Evolutionary conservation across 2,797 vertebrate genomes (phyloP), one percentile per base, ranked within the genome.

Genomic region (Arremon aurantiirostris): DNA sequence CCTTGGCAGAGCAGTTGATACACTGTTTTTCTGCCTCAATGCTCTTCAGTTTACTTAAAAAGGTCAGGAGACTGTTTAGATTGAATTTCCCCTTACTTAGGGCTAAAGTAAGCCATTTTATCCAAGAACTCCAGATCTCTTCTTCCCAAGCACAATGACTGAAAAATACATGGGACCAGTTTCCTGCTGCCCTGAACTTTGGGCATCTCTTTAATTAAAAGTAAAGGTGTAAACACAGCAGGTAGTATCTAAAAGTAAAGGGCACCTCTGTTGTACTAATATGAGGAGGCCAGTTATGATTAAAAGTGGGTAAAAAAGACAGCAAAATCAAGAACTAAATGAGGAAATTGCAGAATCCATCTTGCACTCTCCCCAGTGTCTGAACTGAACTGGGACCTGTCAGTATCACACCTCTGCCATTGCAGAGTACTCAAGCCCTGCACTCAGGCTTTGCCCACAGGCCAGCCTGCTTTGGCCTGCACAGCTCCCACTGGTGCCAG

Each of bases 401-500:
- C 30, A 42, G 17, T 30, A 8, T 13, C 14, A 28, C 3, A 30
- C 28, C 30, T 89, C 52, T 69, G 27, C 37, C 42, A 11, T 2
- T 0, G 0, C 2, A 19, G 34, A 5, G 32, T 11, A 3, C 49
- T 24, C 1, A 0, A 52, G 22, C 35, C 37, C 55, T 70, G 20
- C 9, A 0, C 4, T 56, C 68, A 22, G 3, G 19, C n/a, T 39
- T 44, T 23, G n/a, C 26, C 30, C 53, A 15, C n/a, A 5, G 6
- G 12, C 32, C 50, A 63, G 37, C 27, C 39, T 77, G 47, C 41
- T 3, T 4, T 12, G 44, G 11, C 14, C 53, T 44, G 41, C 39
- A 52, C 14, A 14, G 46, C 39, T n/a, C 41, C 35, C 57, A 10
- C 4, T n/a, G 18, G 8, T 6, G 5, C 10, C 46, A 15, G 32